These are phyloP conservation scores for Drosophila phalerata DNA, from an alignment of 2,888 invertebrate genomes.

Conservation along the genomic window DNA sequence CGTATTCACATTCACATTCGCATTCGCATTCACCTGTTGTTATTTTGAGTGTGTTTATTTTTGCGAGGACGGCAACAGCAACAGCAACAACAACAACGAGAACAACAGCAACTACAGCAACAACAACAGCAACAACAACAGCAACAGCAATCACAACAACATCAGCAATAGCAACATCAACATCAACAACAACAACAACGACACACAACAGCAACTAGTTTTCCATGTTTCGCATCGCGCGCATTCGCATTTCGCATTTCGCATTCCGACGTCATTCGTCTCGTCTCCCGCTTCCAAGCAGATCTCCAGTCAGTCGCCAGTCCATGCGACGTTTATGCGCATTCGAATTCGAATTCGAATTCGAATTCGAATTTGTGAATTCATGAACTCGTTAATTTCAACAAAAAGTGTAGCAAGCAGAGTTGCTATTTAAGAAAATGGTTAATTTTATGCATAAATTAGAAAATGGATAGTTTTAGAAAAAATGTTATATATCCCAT, in stretches of 20 bases:
- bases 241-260: slow-evolving; percentile 58
- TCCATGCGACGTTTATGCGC: too few relatives aligned
- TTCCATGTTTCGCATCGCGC: slow-evolving; percentile 70
- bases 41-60: slow-evolving; percentile 70
- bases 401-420: too few relatives aligned
- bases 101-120: slow-evolving; percentile 38
- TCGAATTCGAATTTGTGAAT: too few relatives aligned
- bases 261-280: slow-evolving; percentile 52
- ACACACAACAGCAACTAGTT: slow-evolving; percentile 70
- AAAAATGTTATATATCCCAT: too few relatives aligned
- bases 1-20: slow-evolving; percentile 23
- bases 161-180: slow-evolving; percentile 40
- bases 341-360: background rate
- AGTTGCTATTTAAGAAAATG: too few relatives aligned
- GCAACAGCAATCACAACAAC: slow-evolving; percentile 25
- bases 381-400: background rate
- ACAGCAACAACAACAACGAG: slow-evolving; percentile 34
- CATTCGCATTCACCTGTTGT: slow-evolving; percentile 77
- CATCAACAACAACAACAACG: slow-evolving; percentile 47
- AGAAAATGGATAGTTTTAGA: too few relatives aligned
- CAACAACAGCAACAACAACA: slow-evolving; percentile 46
- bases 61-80: slow-evolving; percentile 51
- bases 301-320: slow-evolving; percentile 15
- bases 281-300: slow-evolving; percentile 29
- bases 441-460: background rate